Evolutionary conservation across 2,888 invertebrate species (phyloP).

Genomic region (Hedya salicella): DNA sequence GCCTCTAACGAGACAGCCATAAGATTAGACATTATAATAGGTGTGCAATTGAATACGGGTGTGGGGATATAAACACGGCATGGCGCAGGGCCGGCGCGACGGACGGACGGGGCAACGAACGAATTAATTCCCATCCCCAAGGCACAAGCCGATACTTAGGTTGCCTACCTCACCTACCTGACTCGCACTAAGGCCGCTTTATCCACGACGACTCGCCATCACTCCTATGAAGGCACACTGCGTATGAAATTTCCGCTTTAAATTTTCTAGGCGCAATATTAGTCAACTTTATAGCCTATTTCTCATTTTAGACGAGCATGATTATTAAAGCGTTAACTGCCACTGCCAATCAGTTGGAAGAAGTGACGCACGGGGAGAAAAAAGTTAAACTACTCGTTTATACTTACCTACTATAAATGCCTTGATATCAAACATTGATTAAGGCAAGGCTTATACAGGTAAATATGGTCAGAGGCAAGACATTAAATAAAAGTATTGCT

Average conservation of each 20-base stretch:
- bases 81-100: slow-evolving; percentile 45
- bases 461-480: no score
- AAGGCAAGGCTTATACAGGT: no score
- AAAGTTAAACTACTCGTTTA: no score
- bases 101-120: slow-evolving; percentile 62
- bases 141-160: slow-evolving; percentile 44
- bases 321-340: slow-evolving; percentile 9
- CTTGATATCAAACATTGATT: no score
- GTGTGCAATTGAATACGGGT: slow-evolving; percentile 43
- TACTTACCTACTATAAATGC: no score
- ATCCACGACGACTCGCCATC: slow-evolving; percentile 33
- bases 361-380: not conserved
- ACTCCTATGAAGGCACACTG: slow-evolving; percentile 23
- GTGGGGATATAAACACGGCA: slow-evolving; percentile 42
- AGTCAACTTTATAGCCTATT: slow-evolving; percentile 54
- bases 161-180: slow-evolving; percentile 35
- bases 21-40: slow-evolving; percentile 42
- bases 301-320: not conserved
- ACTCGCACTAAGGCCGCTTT: slow-evolving; percentile 25
- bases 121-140: slow-evolving; percentile 65
- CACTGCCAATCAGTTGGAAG: not conserved
- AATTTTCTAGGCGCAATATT: slow-evolving; percentile 50
- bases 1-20: slow-evolving; percentile 40
- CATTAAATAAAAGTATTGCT: no score
- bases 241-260: slow-evolving; percentile 21